Percentiles rank a stretch among this genome's conserved stretches.
These are phyloP conservation scores for Seladonia tumulorum DNA, from an alignment of 2,888 invertebrate genomes.

Conservation along the genomic window DNA sequence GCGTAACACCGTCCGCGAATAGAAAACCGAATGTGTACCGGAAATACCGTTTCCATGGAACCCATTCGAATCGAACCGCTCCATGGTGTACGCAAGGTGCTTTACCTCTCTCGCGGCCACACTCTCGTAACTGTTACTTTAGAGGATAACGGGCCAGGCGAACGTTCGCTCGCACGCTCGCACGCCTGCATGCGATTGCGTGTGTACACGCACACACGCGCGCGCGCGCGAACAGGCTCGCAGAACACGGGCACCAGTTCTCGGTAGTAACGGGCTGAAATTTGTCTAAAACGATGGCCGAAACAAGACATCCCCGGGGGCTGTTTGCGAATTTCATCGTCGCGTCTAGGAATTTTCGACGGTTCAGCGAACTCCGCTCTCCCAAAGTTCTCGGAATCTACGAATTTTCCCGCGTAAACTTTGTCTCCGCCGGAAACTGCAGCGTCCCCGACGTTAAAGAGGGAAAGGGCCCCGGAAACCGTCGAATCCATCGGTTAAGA, in stretches of 20 bases:
- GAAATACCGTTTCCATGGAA: constrained; percentile 77
- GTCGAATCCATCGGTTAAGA: constrained; percentile 59
- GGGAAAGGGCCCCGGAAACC: constrained; percentile 32
- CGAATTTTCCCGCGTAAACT: background rate
- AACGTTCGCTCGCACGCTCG: constrained; percentile 5
- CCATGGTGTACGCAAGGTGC: constrained; percentile 60
- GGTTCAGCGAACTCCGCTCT: constrained; percentile 10
- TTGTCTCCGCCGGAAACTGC: background rate
- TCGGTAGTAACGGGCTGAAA: constrained; percentile 53
- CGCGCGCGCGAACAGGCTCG: background rate
- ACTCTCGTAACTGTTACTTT: constrained; percentile 74
- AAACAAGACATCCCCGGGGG: background rate
- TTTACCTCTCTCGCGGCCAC: constrained; percentile 61
- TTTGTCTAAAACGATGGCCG: constrained; percentile 33
- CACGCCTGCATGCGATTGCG: constrained; percentile 55
- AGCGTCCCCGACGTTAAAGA: background rate
- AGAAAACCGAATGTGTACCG: constrained; percentile 77
- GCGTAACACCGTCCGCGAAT: constrained; percentile 70
- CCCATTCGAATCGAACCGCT: constrained; percentile 72
- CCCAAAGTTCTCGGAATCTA: background rate
- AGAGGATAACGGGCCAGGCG: constrained; percentile 68
- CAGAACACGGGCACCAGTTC: constrained; percentile 11
- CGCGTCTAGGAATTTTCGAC: background rate
- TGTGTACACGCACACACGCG: constrained; percentile 12
- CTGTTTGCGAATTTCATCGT: constrained; percentile 16